Evolutionary conservation across 2,113 vertebrate genomes (phyloP).

Genomic region (Grammomys surdaster): DNA sequence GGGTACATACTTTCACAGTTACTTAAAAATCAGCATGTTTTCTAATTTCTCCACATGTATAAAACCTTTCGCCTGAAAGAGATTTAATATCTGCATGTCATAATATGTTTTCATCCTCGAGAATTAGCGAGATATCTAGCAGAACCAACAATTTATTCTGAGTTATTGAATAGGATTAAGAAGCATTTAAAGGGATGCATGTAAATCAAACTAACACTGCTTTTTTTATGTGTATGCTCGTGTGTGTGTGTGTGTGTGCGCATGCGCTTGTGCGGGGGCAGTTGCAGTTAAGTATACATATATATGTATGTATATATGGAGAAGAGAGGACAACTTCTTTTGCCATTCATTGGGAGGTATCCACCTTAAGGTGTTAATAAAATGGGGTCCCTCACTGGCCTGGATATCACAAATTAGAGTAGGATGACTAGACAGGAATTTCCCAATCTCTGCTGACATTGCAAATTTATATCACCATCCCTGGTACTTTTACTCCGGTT

Average conservation of each 20-base stretch:
- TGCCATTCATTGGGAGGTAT: neutral
- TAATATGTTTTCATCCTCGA: slow-evolving; percentile 25
- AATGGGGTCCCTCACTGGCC: too few relatives aligned
- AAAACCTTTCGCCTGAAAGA: neutral
- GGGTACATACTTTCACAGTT: slow-evolving; percentile 10
- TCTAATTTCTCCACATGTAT: slow-evolving; percentile 7
- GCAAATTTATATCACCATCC: too few relatives aligned
- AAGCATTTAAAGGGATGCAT: slow-evolving; percentile 47
- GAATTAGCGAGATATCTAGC: neutral
- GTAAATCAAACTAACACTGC: neutral
- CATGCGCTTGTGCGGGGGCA: too few relatives aligned
- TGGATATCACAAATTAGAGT: neutral
- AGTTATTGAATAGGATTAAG: neutral
- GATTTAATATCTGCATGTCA: neutral
- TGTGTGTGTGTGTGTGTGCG: neutral
- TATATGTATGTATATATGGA: neutral
- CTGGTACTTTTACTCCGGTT: too few relatives aligned
- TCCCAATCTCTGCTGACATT: neutral
- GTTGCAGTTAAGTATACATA: neutral
- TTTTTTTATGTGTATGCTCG: neutral
- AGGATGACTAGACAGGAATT: neutral
- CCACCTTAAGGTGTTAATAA: neutral
- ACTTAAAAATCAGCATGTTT: neutral
- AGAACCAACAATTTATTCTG: neutral
- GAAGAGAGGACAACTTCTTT: too few relatives aligned